Evolutionary conservation across 92 coral and sea anemone genomes (phyloP), one percentile per base, ranked within the genome.

Genomic region (Hydrozoanthus gracilis): DNA sequence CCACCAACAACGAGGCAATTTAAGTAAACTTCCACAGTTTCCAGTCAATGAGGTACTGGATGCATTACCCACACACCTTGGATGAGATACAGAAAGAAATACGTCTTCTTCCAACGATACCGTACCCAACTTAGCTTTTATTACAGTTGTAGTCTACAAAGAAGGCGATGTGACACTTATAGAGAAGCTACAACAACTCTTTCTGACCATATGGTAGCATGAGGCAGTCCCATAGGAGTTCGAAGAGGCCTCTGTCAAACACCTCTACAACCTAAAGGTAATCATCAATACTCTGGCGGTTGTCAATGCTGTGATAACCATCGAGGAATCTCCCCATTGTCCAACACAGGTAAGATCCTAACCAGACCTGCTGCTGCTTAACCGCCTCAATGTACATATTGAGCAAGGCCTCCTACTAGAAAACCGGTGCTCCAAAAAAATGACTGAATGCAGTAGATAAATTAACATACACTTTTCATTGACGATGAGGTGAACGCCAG

Each of bases 251-350:
- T 12, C 3, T 35, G 48, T 50, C 11, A 13, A 46, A 48, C 70
- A 51, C 51, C 86, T 48, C 9, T 91, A 83, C 70, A 91, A 78
- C 64, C 87, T 6, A 88, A 84, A 56, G 91, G 91, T 3, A 83
- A 87, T 60, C 58, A 87, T 48, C 82, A 73, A 60, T 35, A 13
- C 55, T 83, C 91, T 67, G 82, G 83, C 88, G n/a, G n/a, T n/a
- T n/a, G 89, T 48, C 82, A 73, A 60, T 47, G 14, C 67, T 83
- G 93, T 67, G 82, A 87, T 86, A 90, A 82, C 83, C 85, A 80
- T 60, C 50, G 90, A 8, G 91, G 89, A 44, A 88, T 91, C 14
- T 87, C 93, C 47, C 87, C 76, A 5, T 87, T 77, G 6, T 86
- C 88, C 2, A 67, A 83, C 10, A 78, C 89, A 12, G 91, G 91